These are phyloP conservation scores for Lordiphosa mommai DNA, from an alignment of 1,140 invertebrate species.

Conservation along the genomic window DNA sequence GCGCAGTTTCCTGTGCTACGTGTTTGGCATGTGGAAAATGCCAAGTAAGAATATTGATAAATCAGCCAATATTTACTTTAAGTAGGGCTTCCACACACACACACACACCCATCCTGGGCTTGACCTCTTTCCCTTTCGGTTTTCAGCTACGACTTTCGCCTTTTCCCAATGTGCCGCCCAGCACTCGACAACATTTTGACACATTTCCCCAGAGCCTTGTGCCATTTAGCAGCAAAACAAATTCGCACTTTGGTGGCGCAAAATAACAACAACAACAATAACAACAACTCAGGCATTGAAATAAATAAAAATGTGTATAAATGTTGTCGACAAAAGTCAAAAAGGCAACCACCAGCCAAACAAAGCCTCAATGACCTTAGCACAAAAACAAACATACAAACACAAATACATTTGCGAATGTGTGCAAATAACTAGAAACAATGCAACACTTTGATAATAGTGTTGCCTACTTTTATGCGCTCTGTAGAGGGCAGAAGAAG, in stretches of 20 bases:
- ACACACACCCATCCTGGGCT: slow-evolving; percentile 11
- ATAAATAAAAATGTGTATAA: slow-evolving; percentile 71
- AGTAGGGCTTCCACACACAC: slow-evolving; percentile 24
- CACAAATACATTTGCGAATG: slow-evolving; percentile 29
- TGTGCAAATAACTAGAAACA: slow-evolving; percentile 43
- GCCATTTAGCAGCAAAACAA: slow-evolving; percentile 73
- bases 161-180: slow-evolving; percentile 38
- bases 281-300: slow-evolving; percentile 34
- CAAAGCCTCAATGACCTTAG: slow-evolving; percentile 9
- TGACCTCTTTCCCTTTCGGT: slow-evolving; percentile 35
- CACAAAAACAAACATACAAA: slow-evolving; percentile 31
- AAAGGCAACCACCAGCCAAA: slow-evolving; percentile 39
- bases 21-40: slow-evolving; percentile 44
- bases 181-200: slow-evolving; percentile 68
- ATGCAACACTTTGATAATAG: slow-evolving; percentile 58
- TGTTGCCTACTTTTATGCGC: slow-evolving; percentile 11
- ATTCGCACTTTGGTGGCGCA: slow-evolving; percentile 52
- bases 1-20: slow-evolving; percentile 30
- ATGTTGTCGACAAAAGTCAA: slow-evolving; percentile 72
- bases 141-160: slow-evolving; percentile 25
- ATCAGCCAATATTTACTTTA: slow-evolving; percentile 68
- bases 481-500: too few species aligned
- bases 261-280: slow-evolving; percentile 12
- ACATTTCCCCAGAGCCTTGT: slow-evolving; percentile 74
- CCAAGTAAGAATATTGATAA: slow-evolving; percentile 17